phyloP scores from a whole-genome alignment of 92 coral and sea anemone species.

The Siderastrea siderea region DNA sequence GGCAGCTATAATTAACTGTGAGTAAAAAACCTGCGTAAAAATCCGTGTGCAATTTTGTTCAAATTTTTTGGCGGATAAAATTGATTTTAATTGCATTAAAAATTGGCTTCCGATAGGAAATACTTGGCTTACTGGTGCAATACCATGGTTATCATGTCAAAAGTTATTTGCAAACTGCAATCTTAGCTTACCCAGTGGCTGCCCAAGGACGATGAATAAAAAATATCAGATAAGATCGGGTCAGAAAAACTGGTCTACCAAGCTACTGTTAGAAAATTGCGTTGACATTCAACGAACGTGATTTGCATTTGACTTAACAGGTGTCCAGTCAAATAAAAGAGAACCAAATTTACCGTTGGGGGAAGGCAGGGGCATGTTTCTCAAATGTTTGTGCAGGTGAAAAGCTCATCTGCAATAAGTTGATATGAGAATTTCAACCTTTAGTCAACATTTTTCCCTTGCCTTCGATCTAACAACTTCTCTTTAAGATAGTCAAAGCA shows the following conservation, averaged over 20 bases:
- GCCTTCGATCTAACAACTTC: not conserved
- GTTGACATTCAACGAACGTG: not conserved
- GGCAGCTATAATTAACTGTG: too few species aligned
- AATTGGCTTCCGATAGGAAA: too few species aligned
- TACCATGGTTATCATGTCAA: too few species aligned
- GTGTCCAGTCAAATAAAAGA: not conserved
- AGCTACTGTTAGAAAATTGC: not conserved
- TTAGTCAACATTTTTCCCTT: not conserved
- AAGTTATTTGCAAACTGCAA: too few species aligned
- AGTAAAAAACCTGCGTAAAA: too few species aligned
- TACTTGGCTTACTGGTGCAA: too few species aligned
- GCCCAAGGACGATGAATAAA: too few species aligned
- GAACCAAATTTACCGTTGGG: not conserved
- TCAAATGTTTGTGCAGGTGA: not conserved
- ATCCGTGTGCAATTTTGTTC: too few species aligned
- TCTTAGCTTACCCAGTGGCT: too few species aligned
- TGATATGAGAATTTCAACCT: not conserved
- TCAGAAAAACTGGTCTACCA: not conserved
- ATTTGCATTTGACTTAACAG: not conserved
- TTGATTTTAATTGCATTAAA: too few species aligned
- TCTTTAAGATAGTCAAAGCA: too few species aligned
- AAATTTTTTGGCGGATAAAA: too few species aligned
- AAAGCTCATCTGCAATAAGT: not conserved
- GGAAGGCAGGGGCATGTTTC: not conserved
- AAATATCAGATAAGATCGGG: not conserved